Evolutionary conservation across 2,113 vertebrate genomes (phyloP).

Genomic region (Pseudorhombus dupliciocellatus): DNA sequence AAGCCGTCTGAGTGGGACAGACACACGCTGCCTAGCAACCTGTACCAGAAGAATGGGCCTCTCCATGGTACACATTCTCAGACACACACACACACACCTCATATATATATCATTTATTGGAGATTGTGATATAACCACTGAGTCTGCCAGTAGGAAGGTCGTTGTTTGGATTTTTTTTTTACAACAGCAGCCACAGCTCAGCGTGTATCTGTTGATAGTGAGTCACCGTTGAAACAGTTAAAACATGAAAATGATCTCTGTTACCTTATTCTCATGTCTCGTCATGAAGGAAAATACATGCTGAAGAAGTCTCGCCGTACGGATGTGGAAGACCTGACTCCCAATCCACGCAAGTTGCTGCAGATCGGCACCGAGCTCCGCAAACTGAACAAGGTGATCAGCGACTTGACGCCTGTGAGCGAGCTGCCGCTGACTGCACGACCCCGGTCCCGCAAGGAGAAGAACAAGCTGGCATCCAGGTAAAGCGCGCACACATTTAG

Average conservation of each 20-base stretch:
- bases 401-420: constrained; percentile 96
- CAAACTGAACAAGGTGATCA: constrained; percentile 98
- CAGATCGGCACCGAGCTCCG: constrained; percentile 96
- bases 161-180: background rate
- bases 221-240: background rate
- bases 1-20: constrained; percentile 95
- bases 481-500: constrained; percentile 47
- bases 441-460: constrained; percentile 96
- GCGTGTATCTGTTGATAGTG: background rate
- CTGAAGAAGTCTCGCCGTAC: constrained; percentile 97
- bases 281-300: constrained; percentile 89
- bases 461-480: constrained; percentile 99
- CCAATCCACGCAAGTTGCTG: constrained; percentile 95
- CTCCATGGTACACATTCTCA: constrained; percentile 72
- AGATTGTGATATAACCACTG: background rate
- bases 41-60: constrained; percentile 97
- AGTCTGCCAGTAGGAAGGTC: background rate
- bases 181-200: background rate
- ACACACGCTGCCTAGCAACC: constrained; percentile 96
- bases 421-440: constrained; percentile 95
- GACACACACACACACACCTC: background rate
- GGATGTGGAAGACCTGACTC: constrained; percentile 97
- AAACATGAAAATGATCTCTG: background rate
- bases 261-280: no score
- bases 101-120: background rate